phyloP scores from a whole-genome alignment of 2,888 invertebrate genomes.

The Apoderus coryli region DNA sequence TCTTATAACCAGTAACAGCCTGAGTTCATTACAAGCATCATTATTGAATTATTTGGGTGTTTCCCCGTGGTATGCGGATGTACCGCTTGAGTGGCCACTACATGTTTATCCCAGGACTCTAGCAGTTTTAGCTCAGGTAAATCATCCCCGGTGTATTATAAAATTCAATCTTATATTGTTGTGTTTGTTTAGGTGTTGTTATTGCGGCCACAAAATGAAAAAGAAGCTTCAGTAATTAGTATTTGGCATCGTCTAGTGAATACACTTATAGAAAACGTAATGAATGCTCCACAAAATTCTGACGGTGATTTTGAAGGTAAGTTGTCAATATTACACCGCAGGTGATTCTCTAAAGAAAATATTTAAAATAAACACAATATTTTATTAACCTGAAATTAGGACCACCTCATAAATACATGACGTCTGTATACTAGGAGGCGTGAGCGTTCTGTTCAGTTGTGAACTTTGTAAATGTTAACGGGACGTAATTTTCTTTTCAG shows the following conservation, averaged over 20 bases:
- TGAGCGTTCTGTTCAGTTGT: too few species aligned
- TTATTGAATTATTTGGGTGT: constrained; percentile 60
- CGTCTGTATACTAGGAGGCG: too few species aligned
- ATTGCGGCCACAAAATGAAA: constrained; percentile 66
- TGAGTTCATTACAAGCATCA: constrained; percentile 55
- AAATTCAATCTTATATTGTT: constrained; percentile 8
- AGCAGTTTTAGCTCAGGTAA: constrained; percentile 67
- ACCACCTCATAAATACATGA: too few species aligned
- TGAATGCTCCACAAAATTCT: constrained; percentile 45
- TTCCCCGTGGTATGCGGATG: constrained; percentile 52
- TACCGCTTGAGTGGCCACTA: constrained; percentile 56
- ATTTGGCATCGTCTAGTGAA: constrained; percentile 87
- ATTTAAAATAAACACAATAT: too few species aligned
- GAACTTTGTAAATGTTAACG: constrained; percentile 3
- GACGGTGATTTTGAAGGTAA: constrained; percentile 62
- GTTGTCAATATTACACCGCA: neutral
- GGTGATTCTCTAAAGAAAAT: too few species aligned
- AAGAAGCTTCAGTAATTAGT: constrained; percentile 77
- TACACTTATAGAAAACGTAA: constrained; percentile 75
- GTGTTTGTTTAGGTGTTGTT: constrained; percentile 45
- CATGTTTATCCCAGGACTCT: constrained; percentile 64
- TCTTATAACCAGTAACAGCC: constrained; percentile 54
- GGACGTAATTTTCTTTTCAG: constrained; percentile 34
- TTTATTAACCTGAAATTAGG: too few species aligned
- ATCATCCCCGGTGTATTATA: neutral